Base-by-base conservation (phyloP, 2,888 invertebrate species). In the Xanthia togata region DNA sequence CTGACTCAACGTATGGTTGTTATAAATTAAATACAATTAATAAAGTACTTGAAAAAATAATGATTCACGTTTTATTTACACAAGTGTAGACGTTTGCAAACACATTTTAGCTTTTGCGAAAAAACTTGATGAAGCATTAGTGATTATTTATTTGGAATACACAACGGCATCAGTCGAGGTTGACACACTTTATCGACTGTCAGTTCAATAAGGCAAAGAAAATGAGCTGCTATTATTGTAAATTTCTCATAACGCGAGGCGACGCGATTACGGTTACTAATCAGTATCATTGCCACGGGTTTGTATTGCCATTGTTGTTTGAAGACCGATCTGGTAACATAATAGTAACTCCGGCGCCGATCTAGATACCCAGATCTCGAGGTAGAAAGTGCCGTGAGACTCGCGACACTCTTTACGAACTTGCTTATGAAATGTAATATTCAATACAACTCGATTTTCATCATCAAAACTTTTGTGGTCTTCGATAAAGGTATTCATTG, bases 321-420 rank as follows among this genome's bases (percentile, higher is more conserved):
- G 89, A 84, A 83, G 83, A 89, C 83, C 83, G 86, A 76, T 80
- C 83, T 89, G 85, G 89, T 90, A 92, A 91, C 89, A 92, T 93
- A 92, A 93, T 93, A 90, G 87, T 85, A 82, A 87, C 91, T 87
- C 83, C 88, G 92, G 76, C 91, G 90, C 85, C 90, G 94, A 93
- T 94, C 95, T 93, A 93, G 92, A 94, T 95, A 95, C 93, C 93
- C 90, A 93, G 92, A 93, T 95, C 91, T 90, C 87, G 87, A 81
- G 81, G 86, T 92, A 92, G 92, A 93, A 93, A 93, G 92, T 89
- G 86, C 78, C 85, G 88, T 89, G 88, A 82, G 87, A 89, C 85
- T 85, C 62, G 79, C 88, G 87, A 86, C 82, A 84, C 79, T 83
- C 76, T 81, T 78, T 78, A 79, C 75, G 73, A 86, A 80, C 76